Evolutionary conservation across 2,797 vertebrate species (phyloP).

Genomic region (Coregonus ussuriensis): DNA sequence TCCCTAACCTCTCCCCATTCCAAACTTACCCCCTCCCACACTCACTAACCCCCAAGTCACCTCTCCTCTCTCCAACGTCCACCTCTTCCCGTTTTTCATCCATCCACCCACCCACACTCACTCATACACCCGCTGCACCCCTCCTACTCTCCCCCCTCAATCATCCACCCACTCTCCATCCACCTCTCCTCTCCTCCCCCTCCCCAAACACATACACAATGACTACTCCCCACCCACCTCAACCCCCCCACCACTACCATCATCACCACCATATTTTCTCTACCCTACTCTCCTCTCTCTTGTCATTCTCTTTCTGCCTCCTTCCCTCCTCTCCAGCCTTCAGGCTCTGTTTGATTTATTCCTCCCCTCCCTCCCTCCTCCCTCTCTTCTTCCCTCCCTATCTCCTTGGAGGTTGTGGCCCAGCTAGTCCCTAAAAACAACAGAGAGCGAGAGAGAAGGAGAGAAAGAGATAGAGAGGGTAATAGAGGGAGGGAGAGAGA

Average conservation of each 20-base stretch:
- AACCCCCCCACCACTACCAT: constrained; percentile 50
- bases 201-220: too few relatives aligned
- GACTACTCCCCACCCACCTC: constrained; percentile 39
- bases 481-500: constrained; percentile 48
- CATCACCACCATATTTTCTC: constrained; percentile 10
- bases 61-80: constrained; percentile 64
- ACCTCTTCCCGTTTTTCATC: constrained; percentile 48
- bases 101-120: constrained; percentile 48
- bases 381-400: constrained; percentile 50
- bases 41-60: constrained; percentile 61
- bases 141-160: constrained; percentile 38
- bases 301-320: constrained; percentile 52
- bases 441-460: constrained; percentile 54
- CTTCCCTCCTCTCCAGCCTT: constrained; percentile 12
- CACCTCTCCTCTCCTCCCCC: too few relatives aligned
- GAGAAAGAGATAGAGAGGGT: constrained; percentile 28
- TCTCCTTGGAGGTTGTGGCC: constrained; percentile 76
- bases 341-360: constrained; percentile 20
- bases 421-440: constrained; percentile 83
- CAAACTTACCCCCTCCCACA: constrained; percentile 62
- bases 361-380: constrained; percentile 42
- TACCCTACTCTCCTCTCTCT: constrained; percentile 56
- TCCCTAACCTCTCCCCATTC: constrained; percentile 55
- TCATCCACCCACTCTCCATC: too few relatives aligned
- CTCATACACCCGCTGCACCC: constrained; percentile 50